Conservation (phyloP, 2,888 invertebrate genomes). For the Lepidonotus clava region DNA sequence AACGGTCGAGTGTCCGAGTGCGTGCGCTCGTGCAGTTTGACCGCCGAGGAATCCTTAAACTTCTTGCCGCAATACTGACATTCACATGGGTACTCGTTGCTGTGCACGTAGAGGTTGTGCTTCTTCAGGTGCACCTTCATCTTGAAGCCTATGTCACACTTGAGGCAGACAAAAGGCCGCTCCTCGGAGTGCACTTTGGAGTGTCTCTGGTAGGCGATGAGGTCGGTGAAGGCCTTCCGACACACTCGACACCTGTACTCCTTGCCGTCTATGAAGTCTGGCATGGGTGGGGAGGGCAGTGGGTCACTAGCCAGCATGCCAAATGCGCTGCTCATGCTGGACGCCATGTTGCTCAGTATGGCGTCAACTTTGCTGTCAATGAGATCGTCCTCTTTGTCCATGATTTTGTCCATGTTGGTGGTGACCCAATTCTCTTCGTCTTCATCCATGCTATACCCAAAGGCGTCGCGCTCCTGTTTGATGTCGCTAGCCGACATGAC, state of each 20-base stretch:
- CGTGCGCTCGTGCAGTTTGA: conserved; percentile 66
- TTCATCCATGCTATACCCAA: conserved; percentile 45
- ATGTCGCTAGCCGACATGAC: conserved; percentile 11
- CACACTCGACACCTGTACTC: conserved; percentile 61
- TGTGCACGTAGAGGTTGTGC: conserved; percentile 68
- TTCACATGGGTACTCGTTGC: conserved; percentile 65
- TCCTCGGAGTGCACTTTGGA: conserved; percentile 62
- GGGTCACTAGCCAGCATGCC: conserved; percentile 48
- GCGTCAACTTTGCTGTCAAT: conserved; percentile 44
- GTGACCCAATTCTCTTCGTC: conserved; percentile 51
- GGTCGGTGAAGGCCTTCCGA: conserved; percentile 63
- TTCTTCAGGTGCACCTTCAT: conserved; percentile 68
- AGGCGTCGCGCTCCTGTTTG: conserved; percentile 35
- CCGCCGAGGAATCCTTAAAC: conserved; percentile 67
- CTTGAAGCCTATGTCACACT: conserved; percentile 66
- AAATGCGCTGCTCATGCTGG: conserved; percentile 48
- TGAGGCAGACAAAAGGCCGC: conserved; percentile 64
- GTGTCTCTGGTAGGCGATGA: conserved; percentile 63
- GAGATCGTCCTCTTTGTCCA: conserved; percentile 39
- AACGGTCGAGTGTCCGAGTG: conserved; percentile 65
- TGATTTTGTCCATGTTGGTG: conserved; percentile 53
- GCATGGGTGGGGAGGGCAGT: conserved; percentile 3
- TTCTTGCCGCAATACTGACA: conserved; percentile 66
- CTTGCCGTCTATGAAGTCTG: conserved; percentile 32
- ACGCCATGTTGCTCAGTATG: conserved; percentile 44